Evolutionary conservation across 2,113 vertebrate genomes (phyloP), one percentile per base, ranked within the genome.

Genomic region (Actenoides lindsayi): DNA sequence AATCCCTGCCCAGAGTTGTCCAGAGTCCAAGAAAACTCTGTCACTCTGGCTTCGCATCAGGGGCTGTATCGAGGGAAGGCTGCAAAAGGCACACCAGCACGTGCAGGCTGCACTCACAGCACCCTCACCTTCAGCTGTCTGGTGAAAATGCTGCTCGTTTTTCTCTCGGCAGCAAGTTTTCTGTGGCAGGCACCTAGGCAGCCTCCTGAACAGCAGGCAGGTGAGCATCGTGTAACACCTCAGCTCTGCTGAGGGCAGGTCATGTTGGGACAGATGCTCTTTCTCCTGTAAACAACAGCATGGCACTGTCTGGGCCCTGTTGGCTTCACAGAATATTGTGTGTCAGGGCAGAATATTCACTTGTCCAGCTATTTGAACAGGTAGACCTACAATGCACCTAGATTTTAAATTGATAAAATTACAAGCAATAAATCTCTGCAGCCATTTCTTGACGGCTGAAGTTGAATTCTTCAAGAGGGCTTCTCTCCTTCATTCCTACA

Each of bases 21-120:
- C 5, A 2, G 20, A 79, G 51, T 51, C 16, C 57, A 59, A 73
- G 46, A 65, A 33, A 69, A 10, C 9, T n/a, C 54, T 0, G 0
- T 5, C 33, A 3, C 30, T 50, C 25, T 7, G n/a, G 50, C 65
- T n/a, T 68, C 2, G 0, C 8, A 6, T 51, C 28, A 6, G 23
- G 24, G 50, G 13, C 17, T 63, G 24, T 4, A 28, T 7, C 9
- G 44, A 82, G 39, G 25, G 19, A 35, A 62, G 13, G 21, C n/a
- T 76, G 30, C 13, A 42, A 56, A 57, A 24, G 41, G 23, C 39
- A 10, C 18, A 6, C 4, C 5, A 11, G 1, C 9, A 12, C 24
- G 7, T 7, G 17, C 44, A 53, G 37, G 1, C 46, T 46, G 46
- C 14, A 46, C 33, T 50, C 46, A 59, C 5, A 4, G 35, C 37